Conservation (phyloP, 2,113 vertebrate genomes). For the Eulacestoma nigropectus region DNA sequence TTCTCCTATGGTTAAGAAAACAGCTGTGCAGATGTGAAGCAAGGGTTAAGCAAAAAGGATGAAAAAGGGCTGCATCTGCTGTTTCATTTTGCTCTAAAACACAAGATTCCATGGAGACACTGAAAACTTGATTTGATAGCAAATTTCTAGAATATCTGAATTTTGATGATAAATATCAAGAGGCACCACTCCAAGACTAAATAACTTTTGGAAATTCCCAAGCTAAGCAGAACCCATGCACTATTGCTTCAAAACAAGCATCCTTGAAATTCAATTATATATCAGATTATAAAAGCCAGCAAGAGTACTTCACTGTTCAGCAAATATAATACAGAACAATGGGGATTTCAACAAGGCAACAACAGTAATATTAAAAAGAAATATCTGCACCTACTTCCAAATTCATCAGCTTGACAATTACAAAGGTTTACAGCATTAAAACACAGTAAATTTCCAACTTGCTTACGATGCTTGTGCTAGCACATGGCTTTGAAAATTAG, state of each 20-base stretch:
- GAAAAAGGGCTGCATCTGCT: not conserved
- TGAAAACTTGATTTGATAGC: not conserved
- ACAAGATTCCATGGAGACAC: not conserved
- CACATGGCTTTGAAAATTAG: not conserved
- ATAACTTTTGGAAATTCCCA: not conserved
- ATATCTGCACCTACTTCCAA: not conserved
- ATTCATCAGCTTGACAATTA: not conserved
- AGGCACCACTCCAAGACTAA: not conserved
- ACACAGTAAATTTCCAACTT: not conserved
- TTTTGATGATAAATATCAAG: not conserved
- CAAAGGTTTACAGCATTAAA: not conserved
- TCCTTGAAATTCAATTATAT: not conserved
- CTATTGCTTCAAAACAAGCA: not conserved
- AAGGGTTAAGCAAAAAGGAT: not conserved
- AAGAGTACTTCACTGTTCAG: not conserved
- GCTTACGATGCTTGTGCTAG: not conserved
- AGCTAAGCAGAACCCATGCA: not conserved
- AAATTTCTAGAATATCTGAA: not conserved
- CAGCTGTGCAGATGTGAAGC: not conserved
- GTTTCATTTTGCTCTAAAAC: not conserved
- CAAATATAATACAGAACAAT: not conserved
- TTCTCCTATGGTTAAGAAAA: not conserved
- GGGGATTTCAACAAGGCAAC: not conserved
- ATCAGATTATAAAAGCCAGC: not conserved
- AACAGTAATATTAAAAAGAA: not conserved